These are phyloP conservation scores for Idaea dimidiata DNA, from an alignment of 2,888 invertebrate genomes.

Conservation along the genomic window DNA sequence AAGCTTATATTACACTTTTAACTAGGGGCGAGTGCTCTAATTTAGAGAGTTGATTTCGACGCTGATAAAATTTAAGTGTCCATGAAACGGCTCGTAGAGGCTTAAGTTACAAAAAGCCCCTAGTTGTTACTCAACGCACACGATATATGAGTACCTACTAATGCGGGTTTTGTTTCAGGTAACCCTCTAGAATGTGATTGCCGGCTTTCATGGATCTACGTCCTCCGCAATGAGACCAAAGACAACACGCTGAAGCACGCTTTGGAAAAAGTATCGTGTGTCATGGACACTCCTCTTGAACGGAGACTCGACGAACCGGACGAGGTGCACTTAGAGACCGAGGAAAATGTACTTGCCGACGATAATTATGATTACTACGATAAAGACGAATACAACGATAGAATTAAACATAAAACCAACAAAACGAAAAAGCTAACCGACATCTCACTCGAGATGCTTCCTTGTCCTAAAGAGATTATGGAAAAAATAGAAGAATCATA, in stretches of 20 bases:
- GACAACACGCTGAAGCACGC: constrained; percentile 84
- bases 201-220: constrained; percentile 90
- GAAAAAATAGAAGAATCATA: constrained; percentile 68
- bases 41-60: constrained; percentile 27
- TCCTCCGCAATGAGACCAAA: constrained; percentile 86
- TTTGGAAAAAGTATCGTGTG: constrained; percentile 87
- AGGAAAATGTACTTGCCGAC: constrained; percentile 53
- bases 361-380: constrained; percentile 71
- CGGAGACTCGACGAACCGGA: constrained; percentile 52
- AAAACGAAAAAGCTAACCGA: constrained; percentile 64
- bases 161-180: constrained; percentile 78
- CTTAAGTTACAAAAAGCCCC: constrained; percentile 19
- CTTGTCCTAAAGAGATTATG: constrained; percentile 73
- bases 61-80: constrained; percentile 26
- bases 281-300: constrained; percentile 72
- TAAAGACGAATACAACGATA: constrained; percentile 60
- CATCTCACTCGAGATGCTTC: constrained; percentile 65
- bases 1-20: constrained; percentile 27
- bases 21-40: constrained; percentile 13
- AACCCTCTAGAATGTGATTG: constrained; percentile 92
- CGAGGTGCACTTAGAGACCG: constrained; percentile 41
- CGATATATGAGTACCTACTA: constrained; percentile 16
- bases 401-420: constrained; percentile 44
- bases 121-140: neutral
- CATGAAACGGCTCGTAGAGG: constrained; percentile 22